These are phyloP conservation scores for Misgurnus anguillicaudatus DNA, from an alignment of 2,113 vertebrate genomes.

Conservation along the genomic window DNA sequence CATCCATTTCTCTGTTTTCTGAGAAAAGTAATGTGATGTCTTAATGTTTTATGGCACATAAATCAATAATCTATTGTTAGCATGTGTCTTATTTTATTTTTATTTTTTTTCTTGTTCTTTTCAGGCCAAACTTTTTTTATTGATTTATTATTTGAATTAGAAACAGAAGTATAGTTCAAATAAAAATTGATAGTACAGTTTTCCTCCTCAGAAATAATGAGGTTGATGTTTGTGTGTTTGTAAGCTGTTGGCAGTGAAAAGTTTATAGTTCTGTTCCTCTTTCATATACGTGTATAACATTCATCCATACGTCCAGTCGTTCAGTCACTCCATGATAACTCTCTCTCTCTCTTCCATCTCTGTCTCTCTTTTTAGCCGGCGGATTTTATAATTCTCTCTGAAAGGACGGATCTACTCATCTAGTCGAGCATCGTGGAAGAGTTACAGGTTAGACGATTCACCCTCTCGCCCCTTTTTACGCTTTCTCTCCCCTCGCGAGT, in stretches of 20 bases:
- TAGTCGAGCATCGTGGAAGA: conserved; percentile 65
- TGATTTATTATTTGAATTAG: too few species aligned
- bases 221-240: neutral
- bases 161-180: too few species aligned
- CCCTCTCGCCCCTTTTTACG: conserved; percentile 42
- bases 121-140: too few species aligned
- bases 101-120: too few species aligned
- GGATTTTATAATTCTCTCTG: conserved; percentile 77
- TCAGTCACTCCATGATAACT: conserved; percentile 35
- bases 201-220: neutral
- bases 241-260: neutral
- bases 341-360: conserved; percentile 67
- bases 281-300: conserved; percentile 19
- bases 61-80: too few species aligned
- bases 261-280: neutral
- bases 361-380: conserved; percentile 71
- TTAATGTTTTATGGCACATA: too few species aligned
- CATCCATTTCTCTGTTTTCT: too few species aligned
- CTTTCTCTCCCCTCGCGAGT: conserved; percentile 41
- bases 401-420: conserved; percentile 71
- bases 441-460: conserved; percentile 77
- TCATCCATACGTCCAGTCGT: conserved; percentile 1
- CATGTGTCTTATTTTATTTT: too few species aligned
- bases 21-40: too few species aligned
- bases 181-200: neutral